Base-by-base conservation (phyloP, 2,888 invertebrate genomes). In the Drosophila cracens region DNA sequence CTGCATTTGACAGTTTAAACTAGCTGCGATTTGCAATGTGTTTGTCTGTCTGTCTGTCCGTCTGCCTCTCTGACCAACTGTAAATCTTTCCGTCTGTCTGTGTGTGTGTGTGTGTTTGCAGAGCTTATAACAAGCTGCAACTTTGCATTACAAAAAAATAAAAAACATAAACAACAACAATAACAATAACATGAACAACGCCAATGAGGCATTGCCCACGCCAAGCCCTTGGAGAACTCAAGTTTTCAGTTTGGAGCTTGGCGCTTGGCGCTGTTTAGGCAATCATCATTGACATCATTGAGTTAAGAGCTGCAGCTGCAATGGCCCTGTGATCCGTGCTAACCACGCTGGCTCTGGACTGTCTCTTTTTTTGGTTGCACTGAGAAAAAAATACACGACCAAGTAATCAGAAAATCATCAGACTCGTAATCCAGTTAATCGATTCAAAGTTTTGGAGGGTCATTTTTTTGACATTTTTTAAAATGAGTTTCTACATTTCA, bases 121-220 rank as follows among this genome's bases (percentile, higher is more conserved):
- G 11, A 54, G 68, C 58, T 66, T 52, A 56, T 29, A 63, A 34
- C 49, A 34, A 56, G 43, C 59, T 31, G 34, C 36, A 36, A 56
- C 54, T 54, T 54, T 70, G 60, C 71, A 46, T 36, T 48, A 46
- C 34, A 60, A 56, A 62, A 43, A 60, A 29, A 53, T 33, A 29
- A 51, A 21, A 64, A 77, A 48, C 13, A 52, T 29, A 59, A 60
- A 48, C 48, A 40, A 33, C 25, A 52, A 57, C 61, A 76, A n/a
- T 49, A 58, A 27, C 54, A 49, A 60, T 49, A 68, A 65, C 58
- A 56, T 48, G 63, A 70, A 67, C 64, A 70, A 43, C 57, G 33
- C 16, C 74, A 71, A 66, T 66, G 79, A 70, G 34, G 34, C 60
- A 27, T 70, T 78, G 89, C 83, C 89, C 89, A 84, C 89, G 81